Evolutionary conservation across 1,140 invertebrate genomes (phyloP).

Genomic region (Ephestia elutella): DNA sequence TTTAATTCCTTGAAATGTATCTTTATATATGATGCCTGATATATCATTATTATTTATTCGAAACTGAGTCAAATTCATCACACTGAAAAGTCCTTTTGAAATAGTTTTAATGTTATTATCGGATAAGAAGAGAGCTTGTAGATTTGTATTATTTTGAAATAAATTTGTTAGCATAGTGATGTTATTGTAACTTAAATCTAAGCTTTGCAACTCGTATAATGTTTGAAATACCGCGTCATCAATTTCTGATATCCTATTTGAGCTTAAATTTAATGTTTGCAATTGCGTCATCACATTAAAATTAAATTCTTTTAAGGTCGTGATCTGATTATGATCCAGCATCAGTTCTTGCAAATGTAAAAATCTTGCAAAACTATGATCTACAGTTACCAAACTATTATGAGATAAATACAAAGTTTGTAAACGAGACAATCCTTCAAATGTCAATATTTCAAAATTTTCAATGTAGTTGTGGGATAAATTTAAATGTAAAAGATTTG

Average conservation of each 20-base stretch:
- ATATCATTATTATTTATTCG: background rate
- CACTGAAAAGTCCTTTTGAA: too few species aligned
- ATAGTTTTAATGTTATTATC: background rate
- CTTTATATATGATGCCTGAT: background rate
- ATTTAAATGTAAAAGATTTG: slow-evolving; percentile 1
- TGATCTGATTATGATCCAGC: background rate
- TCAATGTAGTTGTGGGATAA: background rate
- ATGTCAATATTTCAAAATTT: background rate
- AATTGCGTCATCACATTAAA: slow-evolving; percentile 7
- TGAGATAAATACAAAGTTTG: background rate
- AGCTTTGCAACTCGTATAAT: background rate
- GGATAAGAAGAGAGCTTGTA: background rate
- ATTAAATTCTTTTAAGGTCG: background rate
- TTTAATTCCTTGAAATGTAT: background rate
- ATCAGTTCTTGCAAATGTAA: background rate
- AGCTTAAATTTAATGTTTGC: slow-evolving; percentile 10
- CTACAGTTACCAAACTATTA: background rate
- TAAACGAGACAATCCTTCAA: background rate
- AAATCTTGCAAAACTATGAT: background rate
- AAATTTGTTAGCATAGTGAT: background rate
- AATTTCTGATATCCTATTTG: slow-evolving; percentile 1
- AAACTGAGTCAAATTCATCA: background rate
- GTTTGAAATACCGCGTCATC: background rate
- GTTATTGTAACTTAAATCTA: slow-evolving; percentile 8
- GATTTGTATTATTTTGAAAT: background rate